Evolutionary conservation across 2,113 vertebrate genomes (phyloP).

Genomic region (Anthoscopus minutus): DNA sequence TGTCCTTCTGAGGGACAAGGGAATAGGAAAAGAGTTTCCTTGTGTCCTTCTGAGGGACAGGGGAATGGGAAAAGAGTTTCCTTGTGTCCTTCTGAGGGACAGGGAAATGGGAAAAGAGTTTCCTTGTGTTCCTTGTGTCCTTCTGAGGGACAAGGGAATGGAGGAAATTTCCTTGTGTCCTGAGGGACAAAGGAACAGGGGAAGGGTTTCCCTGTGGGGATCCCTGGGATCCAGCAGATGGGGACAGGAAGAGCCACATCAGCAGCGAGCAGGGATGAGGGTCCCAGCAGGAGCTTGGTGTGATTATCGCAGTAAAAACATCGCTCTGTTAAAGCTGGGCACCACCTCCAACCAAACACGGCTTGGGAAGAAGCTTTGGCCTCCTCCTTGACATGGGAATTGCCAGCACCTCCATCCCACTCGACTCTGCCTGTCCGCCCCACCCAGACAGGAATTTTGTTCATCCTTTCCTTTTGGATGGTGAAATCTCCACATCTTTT

Average conservation of each 20-base stretch:
- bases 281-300: background rate
- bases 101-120: background rate
- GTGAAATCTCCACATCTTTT: background rate
- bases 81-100: fast-evolving
- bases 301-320: background rate
- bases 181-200: background rate
- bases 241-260: background rate
- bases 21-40: fast-evolving
- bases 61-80: background rate
- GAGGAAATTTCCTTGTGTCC: no score
- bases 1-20: background rate
- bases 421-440: background rate
- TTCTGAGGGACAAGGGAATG: background rate
- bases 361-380: background rate
- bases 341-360: background rate
- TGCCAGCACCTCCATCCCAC: fast-evolving
- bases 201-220: background rate
- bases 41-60: background rate
- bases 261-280: background rate
- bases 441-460: background rate
- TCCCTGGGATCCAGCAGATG: background rate
- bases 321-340: background rate
- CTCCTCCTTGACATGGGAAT: background rate
- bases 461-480: background rate
- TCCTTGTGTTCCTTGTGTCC: background rate